Conservation (phyloP, 2,113 vertebrate genomes). For the Myiagra hebetior region DNA sequence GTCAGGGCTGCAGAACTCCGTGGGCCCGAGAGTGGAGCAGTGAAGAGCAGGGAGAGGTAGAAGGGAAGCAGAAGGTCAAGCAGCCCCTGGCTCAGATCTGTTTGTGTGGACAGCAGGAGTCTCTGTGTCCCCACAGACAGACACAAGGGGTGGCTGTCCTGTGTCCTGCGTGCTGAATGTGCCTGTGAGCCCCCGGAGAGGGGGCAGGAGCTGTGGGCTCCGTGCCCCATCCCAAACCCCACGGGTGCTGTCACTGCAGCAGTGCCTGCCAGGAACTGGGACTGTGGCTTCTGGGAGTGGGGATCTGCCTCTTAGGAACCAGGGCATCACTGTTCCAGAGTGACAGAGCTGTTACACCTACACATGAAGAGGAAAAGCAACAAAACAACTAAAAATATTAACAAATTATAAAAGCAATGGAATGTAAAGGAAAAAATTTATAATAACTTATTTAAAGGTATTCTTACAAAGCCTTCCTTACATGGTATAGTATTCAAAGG, state of each 20-base stretch:
- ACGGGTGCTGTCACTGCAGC: background rate
- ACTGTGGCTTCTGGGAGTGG: background rate
- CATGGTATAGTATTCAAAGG: background rate
- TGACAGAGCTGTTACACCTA: background rate
- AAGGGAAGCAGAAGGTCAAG: background rate
- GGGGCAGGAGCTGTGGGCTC: background rate
- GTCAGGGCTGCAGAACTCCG: background rate
- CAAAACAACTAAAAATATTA: background rate
- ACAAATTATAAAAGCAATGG: conserved; percentile 24
- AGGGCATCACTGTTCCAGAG: background rate
- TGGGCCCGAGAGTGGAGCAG: background rate
- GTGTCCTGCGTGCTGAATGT: background rate
- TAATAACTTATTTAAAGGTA: conserved; percentile 61
- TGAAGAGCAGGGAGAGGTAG: conserved; percentile 10
- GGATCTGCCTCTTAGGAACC: background rate
- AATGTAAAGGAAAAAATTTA: conserved; percentile 48
- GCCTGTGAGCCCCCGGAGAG: background rate
- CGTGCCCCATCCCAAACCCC: background rate
- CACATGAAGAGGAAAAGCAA: background rate
- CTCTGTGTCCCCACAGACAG: background rate
- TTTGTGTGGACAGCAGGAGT: background rate
- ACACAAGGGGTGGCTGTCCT: background rate
- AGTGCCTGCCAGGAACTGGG: background rate
- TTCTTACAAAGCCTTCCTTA: conserved; percentile 51
- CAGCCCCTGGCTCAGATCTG: background rate